Evolutionary conservation across 2,797 vertebrate species (phyloP).

Genomic region (Clamator glandarius): DNA sequence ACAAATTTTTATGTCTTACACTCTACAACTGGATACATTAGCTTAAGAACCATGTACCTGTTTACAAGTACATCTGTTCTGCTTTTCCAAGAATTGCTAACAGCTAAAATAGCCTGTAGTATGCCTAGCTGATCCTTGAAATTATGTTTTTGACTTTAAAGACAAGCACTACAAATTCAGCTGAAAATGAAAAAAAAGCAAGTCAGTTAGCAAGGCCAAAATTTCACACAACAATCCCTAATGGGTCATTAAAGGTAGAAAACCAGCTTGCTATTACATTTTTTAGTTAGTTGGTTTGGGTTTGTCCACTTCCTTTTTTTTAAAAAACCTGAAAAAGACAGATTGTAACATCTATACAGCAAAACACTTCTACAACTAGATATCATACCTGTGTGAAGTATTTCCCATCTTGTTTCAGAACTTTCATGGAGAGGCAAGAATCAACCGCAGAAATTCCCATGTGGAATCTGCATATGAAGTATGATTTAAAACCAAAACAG

Average conservation of each 20-base stretch:
- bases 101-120: neutral
- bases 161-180: neutral
- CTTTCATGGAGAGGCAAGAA: slow-evolving; percentile 95
- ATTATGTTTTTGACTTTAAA: neutral
- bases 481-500: neutral
- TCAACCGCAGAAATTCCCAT: slow-evolving; percentile 96
- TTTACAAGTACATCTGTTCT: neutral
- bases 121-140: neutral
- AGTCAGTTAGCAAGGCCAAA: neutral
- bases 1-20: neutral
- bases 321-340: neutral
- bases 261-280: neutral
- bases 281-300: neutral
- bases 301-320: neutral
- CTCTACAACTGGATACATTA: neutral
- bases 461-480: slow-evolving; percentile 86
- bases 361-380: neutral
- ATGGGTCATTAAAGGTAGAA: neutral
- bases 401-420: slow-evolving; percentile 92
- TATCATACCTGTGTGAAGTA: slow-evolving; percentile 94
- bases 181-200: neutral
- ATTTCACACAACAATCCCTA: neutral
- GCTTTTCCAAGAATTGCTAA: neutral
- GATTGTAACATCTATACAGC: neutral
- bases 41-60: neutral